Percentiles rank a stretch among this genome's conserved stretches.
Evolutionary conservation across 2,888 invertebrate genomes (phyloP).

Genomic region (Stomorhina lunata): DNA sequence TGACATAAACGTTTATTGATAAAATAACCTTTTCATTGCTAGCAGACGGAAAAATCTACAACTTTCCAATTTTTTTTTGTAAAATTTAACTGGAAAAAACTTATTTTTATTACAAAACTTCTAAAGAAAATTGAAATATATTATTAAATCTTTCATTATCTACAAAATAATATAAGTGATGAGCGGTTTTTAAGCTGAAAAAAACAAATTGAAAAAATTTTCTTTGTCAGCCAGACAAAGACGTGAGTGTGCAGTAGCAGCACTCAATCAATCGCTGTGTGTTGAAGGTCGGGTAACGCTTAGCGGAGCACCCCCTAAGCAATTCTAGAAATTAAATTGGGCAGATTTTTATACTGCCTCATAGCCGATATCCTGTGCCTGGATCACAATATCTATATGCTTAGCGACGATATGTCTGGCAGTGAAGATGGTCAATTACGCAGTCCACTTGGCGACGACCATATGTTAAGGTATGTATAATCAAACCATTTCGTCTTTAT

Average conservation of each 20-base stretch:
- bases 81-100: slow-evolving; percentile 10
- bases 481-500: slow-evolving; percentile 48
- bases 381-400: slow-evolving; percentile 21
- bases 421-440: slow-evolving; percentile 93
- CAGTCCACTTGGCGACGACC: slow-evolving; percentile 83
- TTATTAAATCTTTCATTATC: not conserved
- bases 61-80: slow-evolving; percentile 3
- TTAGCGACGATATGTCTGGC: slow-evolving; percentile 73
- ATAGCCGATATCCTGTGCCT: not conserved
- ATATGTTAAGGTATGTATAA: slow-evolving; percentile 81
- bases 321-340: not conserved
- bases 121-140: not conserved
- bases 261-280: slow-evolving; percentile 24
- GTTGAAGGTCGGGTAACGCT: slow-evolving; percentile 57
- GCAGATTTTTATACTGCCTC: not conserved
- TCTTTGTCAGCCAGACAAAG: slow-evolving; percentile 41
- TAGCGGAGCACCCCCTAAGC: slow-evolving; percentile 28
- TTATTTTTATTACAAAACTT: not conserved
- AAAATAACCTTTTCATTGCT: slow-evolving; percentile 43
- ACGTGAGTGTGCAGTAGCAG: slow-evolving; percentile 1
- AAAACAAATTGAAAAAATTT: not conserved
- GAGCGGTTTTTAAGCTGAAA: slow-evolving; percentile 6
- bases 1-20: slow-evolving; percentile 55
- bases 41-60: not conserved
- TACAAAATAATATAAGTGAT: not conserved